Evolutionary conservation across 2,888 invertebrate genomes (phyloP), one percentile per base, ranked within the genome.

Genomic region (Melanostoma scalare): DNA sequence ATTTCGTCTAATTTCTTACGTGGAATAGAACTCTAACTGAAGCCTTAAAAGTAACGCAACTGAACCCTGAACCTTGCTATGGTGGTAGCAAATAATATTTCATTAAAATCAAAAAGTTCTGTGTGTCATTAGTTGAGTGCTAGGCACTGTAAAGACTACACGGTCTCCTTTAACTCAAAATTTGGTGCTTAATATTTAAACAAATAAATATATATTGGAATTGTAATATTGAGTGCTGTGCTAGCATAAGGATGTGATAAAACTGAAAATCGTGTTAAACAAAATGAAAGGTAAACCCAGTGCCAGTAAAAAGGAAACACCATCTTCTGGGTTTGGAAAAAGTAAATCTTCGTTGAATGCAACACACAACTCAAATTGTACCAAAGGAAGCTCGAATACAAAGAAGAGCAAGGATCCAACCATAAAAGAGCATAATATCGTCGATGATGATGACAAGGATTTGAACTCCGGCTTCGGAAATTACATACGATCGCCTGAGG

Each of bases 401-500:
- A 48, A 42, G 60, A 69, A 36, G 38, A 65, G 38, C 0, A 78
- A 79, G 48, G 84, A 71, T 33, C 35, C 71, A 38, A 60, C 35
- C 2, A 46, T 61, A 10, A 84, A 74, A 38, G 67, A 77, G 2
- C n/a, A n/a, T n/a, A 75, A 58, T 1, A 10, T 48, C 0, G 33
- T 69, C 1, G 74, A 75, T 9, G 88, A 88, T 5, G 86, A 88
- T 81, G 90, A 89, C 6, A 88, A 88, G 61, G 90, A 90, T 40
- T 86, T 90, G 9, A 91, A 91, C 87, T 91, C 91, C 40, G 91
- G 91, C 10, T 91, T 91, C 78, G 90, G 91, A n/a, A 87, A 88
- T 71, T 91, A 91, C 86, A 77, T 91, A 50, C 88, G 90, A 56
- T 90, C 91, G 40, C 86, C 89, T 81, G 90, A 90, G 87, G 91